phyloP scores from a whole-genome alignment of 30 jellyfish, hydroid and myxozoan genomes.

The Aurelia coerulea region DNA sequence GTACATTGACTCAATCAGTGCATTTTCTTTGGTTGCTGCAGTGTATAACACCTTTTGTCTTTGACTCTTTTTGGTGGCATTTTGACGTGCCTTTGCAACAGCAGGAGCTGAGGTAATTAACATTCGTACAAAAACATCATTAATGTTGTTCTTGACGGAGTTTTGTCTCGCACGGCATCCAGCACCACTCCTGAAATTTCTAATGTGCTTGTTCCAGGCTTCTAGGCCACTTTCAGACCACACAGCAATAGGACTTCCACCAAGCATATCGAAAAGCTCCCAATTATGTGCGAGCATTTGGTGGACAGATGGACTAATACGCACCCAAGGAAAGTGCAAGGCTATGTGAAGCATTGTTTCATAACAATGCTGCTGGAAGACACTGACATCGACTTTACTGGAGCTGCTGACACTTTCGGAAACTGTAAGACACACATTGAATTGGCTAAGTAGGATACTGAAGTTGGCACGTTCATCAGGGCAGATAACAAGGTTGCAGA shows the following conservation, averaged over 20 bases:
- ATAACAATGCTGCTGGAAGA: neutral
- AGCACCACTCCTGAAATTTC: neutral
- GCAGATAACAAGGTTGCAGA: no score
- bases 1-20: no score
- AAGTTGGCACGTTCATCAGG: no score
- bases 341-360: neutral
- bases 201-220: constrained; percentile 15
- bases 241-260: constrained; percentile 3
- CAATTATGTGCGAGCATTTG: neutral
- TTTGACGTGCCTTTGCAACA: no score
- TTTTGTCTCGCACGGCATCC: constrained; percentile 7
- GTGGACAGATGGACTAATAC: neutral
- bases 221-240: neutral
- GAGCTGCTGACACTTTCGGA: neutral
- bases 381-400: neutral
- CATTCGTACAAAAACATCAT: neutral
- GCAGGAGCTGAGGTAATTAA: neutral
- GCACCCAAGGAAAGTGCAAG: constrained; percentile 1
- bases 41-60: no score
- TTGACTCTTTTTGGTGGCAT: no score
- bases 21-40: no score
- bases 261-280: constrained; percentile 12
- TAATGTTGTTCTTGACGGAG: neutral
- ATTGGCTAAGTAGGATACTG: no score
- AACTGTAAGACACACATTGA: neutral